Evolutionary conservation across 1,140 invertebrate species (phyloP).

Genomic region (Lysiphlebus fabarum): DNA sequence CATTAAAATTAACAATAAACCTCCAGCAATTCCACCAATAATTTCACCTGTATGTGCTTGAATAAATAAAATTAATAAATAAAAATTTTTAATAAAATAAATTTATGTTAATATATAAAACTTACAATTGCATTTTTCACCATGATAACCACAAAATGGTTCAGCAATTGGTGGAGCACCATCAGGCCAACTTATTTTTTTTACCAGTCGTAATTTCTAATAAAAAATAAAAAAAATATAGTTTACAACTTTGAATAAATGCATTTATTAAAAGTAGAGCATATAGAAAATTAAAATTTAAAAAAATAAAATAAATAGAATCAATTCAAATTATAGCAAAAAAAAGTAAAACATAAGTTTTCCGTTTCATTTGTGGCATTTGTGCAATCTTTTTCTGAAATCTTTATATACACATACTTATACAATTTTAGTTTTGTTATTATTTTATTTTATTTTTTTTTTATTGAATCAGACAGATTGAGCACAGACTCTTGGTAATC

Average conservation of each 20-base stretch:
- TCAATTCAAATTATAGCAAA: no score
- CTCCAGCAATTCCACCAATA: conserved; percentile 73
- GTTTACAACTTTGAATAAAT: conserved; percentile 6
- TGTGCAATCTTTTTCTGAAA: no score
- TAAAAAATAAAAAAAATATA: conserved; percentile 29
- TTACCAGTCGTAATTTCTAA: conserved; percentile 68
- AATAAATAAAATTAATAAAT: conserved; percentile 29
- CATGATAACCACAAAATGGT: conserved; percentile 86
- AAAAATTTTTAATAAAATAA: conserved; percentile 1
- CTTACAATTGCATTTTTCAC: conserved; percentile 87
- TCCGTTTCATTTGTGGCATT: no score
- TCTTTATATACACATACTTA: no score
- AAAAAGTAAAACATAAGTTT: no score
- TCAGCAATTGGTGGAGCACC: conserved; percentile 82
- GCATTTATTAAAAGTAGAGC: background rate
- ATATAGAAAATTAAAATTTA: background rate
- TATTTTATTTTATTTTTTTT: background rate
- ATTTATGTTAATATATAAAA: conserved; percentile 9
- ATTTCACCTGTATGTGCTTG: conserved; percentile 80
- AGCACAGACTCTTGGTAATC: background rate
- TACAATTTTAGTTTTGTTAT: background rate
- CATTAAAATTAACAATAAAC: conserved; percentile 66
- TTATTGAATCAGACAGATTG: no score
- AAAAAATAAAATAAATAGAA: conserved; percentile 1
- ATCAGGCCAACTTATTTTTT: conserved; percentile 74